A percentile compares a stretch with the other conserved stretches of the same genome.
Conservation (phyloP, 2,113 vertebrate genomes). For the Acanthisitta chloris region DNA sequence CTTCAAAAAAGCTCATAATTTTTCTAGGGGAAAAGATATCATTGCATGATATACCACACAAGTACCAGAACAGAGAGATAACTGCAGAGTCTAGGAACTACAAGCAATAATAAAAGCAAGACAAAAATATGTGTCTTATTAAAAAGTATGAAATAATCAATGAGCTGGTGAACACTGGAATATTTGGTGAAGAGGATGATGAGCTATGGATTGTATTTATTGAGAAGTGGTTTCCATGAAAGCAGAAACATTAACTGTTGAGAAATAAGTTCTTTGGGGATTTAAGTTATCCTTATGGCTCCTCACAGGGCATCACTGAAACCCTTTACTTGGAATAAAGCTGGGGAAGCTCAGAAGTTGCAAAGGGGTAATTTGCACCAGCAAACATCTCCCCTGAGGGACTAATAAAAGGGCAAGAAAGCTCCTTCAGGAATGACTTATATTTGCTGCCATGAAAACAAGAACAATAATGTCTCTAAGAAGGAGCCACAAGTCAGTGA, state of each 20-base stretch:
- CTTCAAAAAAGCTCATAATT: background rate
- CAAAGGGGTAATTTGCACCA: background rate
- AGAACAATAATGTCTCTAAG: background rate
- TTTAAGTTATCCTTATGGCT: background rate
- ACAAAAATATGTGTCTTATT: background rate
- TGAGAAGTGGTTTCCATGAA: background rate
- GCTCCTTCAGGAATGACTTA: background rate
- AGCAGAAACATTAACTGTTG: background rate
- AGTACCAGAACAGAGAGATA: background rate
- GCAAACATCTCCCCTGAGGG: background rate
- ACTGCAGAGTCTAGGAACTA: background rate
- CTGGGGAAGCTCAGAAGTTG: background rate
- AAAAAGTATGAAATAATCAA: background rate
- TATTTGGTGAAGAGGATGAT: background rate
- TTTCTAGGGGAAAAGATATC: background rate
- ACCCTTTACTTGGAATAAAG: background rate
- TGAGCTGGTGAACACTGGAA: background rate
- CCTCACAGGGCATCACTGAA: background rate
- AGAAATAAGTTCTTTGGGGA: background rate
- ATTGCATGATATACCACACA: background rate
- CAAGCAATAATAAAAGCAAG: background rate
- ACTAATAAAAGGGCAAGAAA: background rate
- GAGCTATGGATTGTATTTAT: background rate
- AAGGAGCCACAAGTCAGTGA: background rate
- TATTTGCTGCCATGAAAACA: background rate